A percentile compares a stretch with the other conserved stretches of the same genome.
phyloP scores from a whole-genome alignment of 1,140 invertebrate species.

The Psix sp. region DNA sequence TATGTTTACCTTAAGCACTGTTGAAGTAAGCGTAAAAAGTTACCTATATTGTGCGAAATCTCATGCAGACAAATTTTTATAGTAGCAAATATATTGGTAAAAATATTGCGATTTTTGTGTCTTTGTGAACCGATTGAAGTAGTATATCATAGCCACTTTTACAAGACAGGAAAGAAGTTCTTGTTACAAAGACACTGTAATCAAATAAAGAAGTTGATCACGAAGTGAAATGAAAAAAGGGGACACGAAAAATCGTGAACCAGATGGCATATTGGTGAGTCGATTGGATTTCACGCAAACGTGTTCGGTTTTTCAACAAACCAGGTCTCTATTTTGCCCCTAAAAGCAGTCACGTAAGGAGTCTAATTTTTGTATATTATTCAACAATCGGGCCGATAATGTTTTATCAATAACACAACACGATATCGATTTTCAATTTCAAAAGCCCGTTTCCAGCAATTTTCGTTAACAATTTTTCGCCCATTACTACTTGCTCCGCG shows the following conservation, averaged over 20 bases:
- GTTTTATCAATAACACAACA: slow-evolving; percentile 36
- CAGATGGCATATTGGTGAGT: slow-evolving; percentile 17
- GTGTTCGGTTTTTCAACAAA: slow-evolving; percentile 43
- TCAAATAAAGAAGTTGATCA: slow-evolving; percentile 33
- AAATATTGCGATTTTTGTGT: slow-evolving; percentile 8
- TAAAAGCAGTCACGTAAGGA: slow-evolving; percentile 20
- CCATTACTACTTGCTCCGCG: no score
- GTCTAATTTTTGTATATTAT: slow-evolving; percentile 41
- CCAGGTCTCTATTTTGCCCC: slow-evolving; percentile 11
- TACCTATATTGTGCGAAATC: no score
- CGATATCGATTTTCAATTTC: slow-evolving; percentile 39
- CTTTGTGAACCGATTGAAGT: background rate
- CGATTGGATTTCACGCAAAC: slow-evolving; percentile 37
- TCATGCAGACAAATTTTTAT: slow-evolving; percentile 4
- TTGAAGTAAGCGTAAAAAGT: no score
- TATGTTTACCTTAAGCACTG: no score
- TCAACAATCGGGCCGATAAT: slow-evolving; percentile 32
- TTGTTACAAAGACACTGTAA: slow-evolving; percentile 15
- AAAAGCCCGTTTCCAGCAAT: background rate
- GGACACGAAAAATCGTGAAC: background rate
- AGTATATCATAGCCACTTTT: background rate
- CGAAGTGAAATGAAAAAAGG: slow-evolving; percentile 16
- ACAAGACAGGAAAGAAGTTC: background rate
- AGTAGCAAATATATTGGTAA: slow-evolving; percentile 10
- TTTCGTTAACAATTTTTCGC: background rate